Conservation (phyloP, 2,797 vertebrate species). For the Acanthopagrus latus region DNA sequence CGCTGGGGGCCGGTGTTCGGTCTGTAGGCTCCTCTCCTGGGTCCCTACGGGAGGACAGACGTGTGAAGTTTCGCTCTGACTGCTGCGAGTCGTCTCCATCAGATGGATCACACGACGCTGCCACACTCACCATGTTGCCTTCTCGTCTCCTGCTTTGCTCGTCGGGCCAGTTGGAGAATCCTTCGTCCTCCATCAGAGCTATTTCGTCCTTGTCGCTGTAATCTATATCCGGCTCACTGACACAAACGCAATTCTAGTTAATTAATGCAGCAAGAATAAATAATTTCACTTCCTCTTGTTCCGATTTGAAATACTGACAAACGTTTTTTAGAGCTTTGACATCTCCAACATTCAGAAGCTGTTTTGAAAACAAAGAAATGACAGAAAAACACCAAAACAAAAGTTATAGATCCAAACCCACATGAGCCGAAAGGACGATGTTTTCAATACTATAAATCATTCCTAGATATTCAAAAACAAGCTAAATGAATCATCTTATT, state of each 20-base stretch:
- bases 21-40: conserved; percentile 56
- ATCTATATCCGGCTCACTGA: conserved; percentile 59
- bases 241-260: not conserved
- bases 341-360: not conserved
- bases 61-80: not conserved
- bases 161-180: conserved; percentile 51
- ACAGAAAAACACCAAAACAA: too few species aligned
- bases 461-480: too few species aligned
- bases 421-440: too few species aligned
- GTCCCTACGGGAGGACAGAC: conserved; percentile 36
- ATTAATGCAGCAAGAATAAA: too few species aligned
- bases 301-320: not conserved
- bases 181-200: conserved; percentile 42
- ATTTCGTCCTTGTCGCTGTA: conserved; percentile 8
- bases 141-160: conserved; percentile 54
- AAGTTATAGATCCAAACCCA: too few species aligned
- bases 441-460: too few species aligned
- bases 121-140: conserved; percentile 53
- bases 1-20: conserved; percentile 34
- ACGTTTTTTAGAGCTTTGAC: not conserved
- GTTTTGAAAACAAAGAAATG: not conserved
- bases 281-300: not conserved
- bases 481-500: too few species aligned
- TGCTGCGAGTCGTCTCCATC: not conserved
- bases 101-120: not conserved